These are phyloP conservation scores for Clangula hyemalis DNA, from an alignment of 2,797 vertebrate species.

Conservation along the genomic window DNA sequence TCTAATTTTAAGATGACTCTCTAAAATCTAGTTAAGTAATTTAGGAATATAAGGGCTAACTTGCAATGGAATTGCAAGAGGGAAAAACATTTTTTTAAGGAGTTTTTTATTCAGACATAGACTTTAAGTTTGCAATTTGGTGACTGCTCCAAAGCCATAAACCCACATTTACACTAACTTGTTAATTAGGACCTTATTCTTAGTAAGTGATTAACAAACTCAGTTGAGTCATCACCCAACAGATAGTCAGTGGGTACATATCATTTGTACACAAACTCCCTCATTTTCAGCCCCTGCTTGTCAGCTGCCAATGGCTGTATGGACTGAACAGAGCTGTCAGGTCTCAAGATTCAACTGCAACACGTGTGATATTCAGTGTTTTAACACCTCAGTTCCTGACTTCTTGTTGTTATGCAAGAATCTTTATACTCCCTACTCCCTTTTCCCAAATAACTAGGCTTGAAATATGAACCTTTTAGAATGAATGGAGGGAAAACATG, in stretches of 20 bases:
- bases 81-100: not conserved
- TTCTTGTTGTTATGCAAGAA: not conserved
- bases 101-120: not conserved
- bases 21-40: not conserved
- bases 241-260: not conserved
- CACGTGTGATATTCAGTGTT: not conserved
- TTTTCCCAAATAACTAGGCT: not conserved
- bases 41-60: not conserved
- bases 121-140: not conserved
- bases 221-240: conserved; percentile 44
- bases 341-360: not conserved
- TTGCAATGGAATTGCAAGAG: not conserved
- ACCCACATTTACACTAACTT: not conserved
- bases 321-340: not conserved
- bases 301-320: not conserved
- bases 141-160: conserved; percentile 2
- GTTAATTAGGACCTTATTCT: conserved; percentile 47
- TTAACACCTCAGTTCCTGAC: not conserved
- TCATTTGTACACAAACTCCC: not conserved
- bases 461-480: not conserved
- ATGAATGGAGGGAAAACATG: not conserved
- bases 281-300: not conserved
- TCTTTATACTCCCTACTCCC: not conserved
- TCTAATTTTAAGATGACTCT: not conserved
- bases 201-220: conserved; percentile 21